phyloP scores from a whole-genome alignment of 2,113 vertebrate genomes.

The Gallinago jamesoni region DNA sequence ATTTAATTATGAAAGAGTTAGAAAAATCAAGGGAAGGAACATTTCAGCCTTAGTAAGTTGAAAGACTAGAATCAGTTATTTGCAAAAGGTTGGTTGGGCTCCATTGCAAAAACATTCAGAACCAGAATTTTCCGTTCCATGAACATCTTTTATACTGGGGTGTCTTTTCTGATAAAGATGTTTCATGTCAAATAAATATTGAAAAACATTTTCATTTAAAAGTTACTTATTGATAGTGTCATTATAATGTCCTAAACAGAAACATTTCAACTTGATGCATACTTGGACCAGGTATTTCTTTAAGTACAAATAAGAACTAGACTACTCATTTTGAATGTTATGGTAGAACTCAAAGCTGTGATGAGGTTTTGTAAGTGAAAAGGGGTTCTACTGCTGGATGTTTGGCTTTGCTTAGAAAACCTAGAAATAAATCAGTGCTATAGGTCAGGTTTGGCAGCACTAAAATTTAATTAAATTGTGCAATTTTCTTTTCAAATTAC shows the following conservation, averaged over 20 bases:
- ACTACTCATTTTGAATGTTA: not conserved
- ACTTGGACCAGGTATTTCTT: not conserved
- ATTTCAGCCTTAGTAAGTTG: not conserved
- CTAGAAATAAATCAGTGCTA: not conserved
- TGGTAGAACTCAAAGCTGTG: not conserved
- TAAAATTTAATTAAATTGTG: conserved; percentile 27
- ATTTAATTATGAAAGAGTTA: conserved; percentile 7
- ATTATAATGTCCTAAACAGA: not conserved
- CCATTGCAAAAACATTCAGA: fast-evolving
- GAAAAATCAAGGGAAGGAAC: not conserved
- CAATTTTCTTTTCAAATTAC: conserved; percentile 19
- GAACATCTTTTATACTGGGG: not conserved
- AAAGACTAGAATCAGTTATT: not conserved
- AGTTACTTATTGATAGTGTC: not conserved
- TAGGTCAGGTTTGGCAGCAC: conserved; percentile 11
- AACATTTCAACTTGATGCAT: not conserved
- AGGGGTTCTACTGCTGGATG: not conserved
- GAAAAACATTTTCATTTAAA: not conserved
- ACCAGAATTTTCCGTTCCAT: not conserved
- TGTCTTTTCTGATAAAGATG: not conserved
- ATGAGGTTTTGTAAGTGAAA: not conserved
- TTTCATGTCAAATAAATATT: not conserved
- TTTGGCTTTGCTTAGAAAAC: not conserved
- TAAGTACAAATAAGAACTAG: not conserved
- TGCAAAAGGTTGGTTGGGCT: not conserved